phyloP scores from a whole-genome alignment of 2,113 vertebrate species.

The Passer montanus region DNA sequence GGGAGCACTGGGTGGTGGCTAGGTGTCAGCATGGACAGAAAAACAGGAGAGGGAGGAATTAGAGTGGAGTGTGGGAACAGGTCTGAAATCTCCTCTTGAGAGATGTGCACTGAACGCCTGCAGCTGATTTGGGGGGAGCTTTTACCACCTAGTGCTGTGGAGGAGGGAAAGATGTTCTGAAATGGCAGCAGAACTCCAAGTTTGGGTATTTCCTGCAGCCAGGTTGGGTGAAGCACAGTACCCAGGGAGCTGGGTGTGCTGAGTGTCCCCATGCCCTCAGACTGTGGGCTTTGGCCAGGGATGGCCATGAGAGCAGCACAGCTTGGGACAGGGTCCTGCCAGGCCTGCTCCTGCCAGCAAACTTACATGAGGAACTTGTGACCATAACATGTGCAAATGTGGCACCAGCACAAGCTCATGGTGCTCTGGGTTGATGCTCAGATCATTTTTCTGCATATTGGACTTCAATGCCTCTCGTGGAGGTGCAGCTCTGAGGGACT shows the following conservation, averaged over 20 bases:
- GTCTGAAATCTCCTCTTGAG: not conserved
- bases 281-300: not conserved
- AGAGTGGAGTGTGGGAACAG: not conserved
- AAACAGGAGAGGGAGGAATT: not conserved
- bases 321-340: not conserved
- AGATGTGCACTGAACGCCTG: not conserved
- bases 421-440: not conserved
- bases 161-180: not conserved
- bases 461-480: not conserved
- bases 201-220: not conserved
- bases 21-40: not conserved
- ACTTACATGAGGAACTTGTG: not conserved
- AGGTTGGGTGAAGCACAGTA: accelerated
- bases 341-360: accelerated
- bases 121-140: not conserved
- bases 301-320: not conserved
- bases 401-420: not conserved
- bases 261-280: not conserved
- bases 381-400: not conserved
- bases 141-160: accelerated
- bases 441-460: not conserved
- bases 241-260: not conserved
- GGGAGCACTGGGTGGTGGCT: not conserved
- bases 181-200: not conserved
- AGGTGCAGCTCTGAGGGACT: accelerated